Conservation (phyloP, 2,888 invertebrate species). For the Pachymerium ferrugineum region DNA sequence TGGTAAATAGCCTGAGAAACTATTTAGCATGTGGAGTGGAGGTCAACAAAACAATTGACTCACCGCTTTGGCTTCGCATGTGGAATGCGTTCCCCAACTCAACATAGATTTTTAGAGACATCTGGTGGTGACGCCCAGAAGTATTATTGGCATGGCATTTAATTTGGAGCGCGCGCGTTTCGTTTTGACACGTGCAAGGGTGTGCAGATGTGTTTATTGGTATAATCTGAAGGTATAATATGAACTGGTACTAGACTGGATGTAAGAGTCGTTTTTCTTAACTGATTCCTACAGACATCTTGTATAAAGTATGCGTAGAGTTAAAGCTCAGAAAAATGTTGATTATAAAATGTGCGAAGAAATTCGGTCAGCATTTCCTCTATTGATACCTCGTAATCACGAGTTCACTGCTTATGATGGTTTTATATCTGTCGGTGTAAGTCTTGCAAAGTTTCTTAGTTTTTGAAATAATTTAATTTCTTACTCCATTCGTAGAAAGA, state of each 20-base stretch:
- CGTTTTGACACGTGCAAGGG: too few relatives aligned
- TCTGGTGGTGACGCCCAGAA: too few relatives aligned
- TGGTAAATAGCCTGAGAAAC: neutral
- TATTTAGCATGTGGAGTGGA: neutral
- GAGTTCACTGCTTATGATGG: neutral
- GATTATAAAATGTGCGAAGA: neutral
- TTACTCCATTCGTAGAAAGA: neutral
- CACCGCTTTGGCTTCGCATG: neutral
- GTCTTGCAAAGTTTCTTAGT: too few relatives aligned
- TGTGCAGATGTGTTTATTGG: too few relatives aligned
- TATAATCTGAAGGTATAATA: too few relatives aligned
- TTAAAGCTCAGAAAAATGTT: neutral
- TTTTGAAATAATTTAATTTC: too few relatives aligned
- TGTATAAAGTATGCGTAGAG: neutral
- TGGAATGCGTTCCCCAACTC: too few relatives aligned
- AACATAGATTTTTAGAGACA: neutral
- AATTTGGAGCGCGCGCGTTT: too few relatives aligned
- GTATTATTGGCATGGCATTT: too few relatives aligned
- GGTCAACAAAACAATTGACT: slow-evolving; percentile 10
- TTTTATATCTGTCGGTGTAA: neutral
- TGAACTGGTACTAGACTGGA: too few relatives aligned
- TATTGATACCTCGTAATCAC: neutral
- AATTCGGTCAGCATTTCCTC: neutral
- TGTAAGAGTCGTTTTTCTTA: too few relatives aligned
- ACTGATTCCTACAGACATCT: too few relatives aligned